Evolutionary conservation across 2,113 vertebrate genomes (phyloP).

Genomic region (Zonotrichia leucophrys): DNA sequence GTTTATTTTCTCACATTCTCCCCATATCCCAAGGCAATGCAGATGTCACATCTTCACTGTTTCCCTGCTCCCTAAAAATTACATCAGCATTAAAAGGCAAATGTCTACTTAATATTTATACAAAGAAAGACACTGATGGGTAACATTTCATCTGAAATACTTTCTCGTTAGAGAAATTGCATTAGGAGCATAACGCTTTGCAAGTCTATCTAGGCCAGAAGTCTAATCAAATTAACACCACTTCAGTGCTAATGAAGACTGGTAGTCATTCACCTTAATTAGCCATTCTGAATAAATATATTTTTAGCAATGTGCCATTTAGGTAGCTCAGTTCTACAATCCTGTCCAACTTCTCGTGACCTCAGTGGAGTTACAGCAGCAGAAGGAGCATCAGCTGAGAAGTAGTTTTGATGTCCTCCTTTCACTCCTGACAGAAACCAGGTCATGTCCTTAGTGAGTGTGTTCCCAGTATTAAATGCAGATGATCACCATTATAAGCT

Average conservation of each 20-base stretch:
- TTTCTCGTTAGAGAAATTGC: conserved; percentile 35
- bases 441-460: conserved; percentile 14
- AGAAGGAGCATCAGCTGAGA: not conserved
- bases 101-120: conserved; percentile 64
- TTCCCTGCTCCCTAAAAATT: conserved; percentile 28
- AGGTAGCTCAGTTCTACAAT: not conserved
- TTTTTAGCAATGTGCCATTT: conserved; percentile 43
- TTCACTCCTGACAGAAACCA: not conserved
- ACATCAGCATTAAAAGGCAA: conserved; percentile 39
- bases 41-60: not conserved
- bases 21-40: conserved; percentile 8
- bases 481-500: not conserved
- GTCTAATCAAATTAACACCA: conserved; percentile 65
- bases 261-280: conserved; percentile 61
- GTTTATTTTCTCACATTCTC: conserved; percentile 51
- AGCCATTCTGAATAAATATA: conserved; percentile 46
- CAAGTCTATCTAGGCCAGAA: conserved; percentile 57
- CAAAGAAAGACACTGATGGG: not conserved
- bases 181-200: not conserved
- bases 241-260: conserved; percentile 61
- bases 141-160: conserved; percentile 33
- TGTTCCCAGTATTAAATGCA: conserved; percentile 3
- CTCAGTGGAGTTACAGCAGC: not conserved
- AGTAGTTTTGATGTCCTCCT: not conserved
- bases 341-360: not conserved